Percentiles rank a stretch among this genome's conserved stretches.
phyloP scores from a whole-genome alignment of 35 echinoderm and acorn worm genomes.

The Heliocidaris tuberculata region DNA sequence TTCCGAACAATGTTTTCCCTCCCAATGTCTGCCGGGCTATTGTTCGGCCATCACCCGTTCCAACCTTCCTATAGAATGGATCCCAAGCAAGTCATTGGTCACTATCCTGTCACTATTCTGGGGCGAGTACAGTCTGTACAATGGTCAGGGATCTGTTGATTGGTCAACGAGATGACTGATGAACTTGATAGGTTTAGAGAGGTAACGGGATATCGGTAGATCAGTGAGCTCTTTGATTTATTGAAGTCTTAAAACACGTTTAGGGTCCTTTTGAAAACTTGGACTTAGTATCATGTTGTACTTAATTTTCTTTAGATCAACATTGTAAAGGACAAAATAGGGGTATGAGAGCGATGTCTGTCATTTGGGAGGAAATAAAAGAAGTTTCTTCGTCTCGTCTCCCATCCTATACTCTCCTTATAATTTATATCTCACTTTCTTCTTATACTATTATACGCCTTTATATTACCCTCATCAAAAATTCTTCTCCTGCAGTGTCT shows the following conservation, averaged over 20 bases:
- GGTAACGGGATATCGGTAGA: not conserved
- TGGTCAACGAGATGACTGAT: not conserved
- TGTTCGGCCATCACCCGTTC: not conserved
- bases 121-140: not conserved
- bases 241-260: not conserved
- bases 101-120: not conserved
- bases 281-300: not conserved
- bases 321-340: no score
- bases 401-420: no score
- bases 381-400: no score
- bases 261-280: not conserved
- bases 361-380: no score
- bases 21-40: not conserved
- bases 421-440: no score
- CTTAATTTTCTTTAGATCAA: no score
- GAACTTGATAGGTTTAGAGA: not conserved
- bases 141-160: not conserved
- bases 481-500: no score
- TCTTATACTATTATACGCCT: no score
- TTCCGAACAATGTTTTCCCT: not conserved
- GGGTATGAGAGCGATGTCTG: no score
- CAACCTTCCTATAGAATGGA: not conserved
- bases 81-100: not conserved
- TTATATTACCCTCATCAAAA: no score
- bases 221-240: not conserved